phyloP scores from a whole-genome alignment of 1,140 invertebrate species.

The Brachionus sp. region DNA sequence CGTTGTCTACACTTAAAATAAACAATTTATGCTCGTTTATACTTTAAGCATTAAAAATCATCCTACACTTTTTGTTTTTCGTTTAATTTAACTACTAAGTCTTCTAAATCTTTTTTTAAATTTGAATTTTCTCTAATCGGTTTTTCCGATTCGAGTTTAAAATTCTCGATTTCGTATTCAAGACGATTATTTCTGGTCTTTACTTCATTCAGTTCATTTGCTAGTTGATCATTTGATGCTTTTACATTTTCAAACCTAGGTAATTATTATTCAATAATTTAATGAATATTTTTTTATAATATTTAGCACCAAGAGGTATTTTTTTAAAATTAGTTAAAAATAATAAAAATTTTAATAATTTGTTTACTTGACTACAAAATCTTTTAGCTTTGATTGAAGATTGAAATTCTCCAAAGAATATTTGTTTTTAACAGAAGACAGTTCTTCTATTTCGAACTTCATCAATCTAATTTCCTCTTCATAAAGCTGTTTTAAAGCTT shows the following conservation, averaged over 20 bases:
- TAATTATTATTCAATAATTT: not conserved
- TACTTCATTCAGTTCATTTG: slow-evolving; percentile 25
- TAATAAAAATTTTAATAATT: too few relatives aligned
- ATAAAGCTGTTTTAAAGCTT: slow-evolving; percentile 27
- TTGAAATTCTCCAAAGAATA: slow-evolving; percentile 21
- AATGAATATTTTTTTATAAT: too few relatives aligned
- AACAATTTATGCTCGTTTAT: not conserved
- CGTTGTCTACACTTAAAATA: not conserved
- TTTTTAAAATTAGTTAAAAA: too few relatives aligned
- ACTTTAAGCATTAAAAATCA: not conserved
- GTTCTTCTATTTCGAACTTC: slow-evolving; percentile 30
- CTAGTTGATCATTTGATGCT: slow-evolving; percentile 3
- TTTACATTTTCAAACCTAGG: slow-evolving; percentile 32
- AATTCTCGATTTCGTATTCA: slow-evolving; percentile 33
- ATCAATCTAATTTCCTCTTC: slow-evolving; percentile 32
- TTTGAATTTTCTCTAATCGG: slow-evolving; percentile 3
- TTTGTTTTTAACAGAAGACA: slow-evolving; percentile 43
- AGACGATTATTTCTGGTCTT: slow-evolving; percentile 34
- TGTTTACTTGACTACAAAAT: slow-evolving; percentile 3
- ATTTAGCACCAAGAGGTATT: too few relatives aligned
- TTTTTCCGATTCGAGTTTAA: not conserved
- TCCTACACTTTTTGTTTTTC: slow-evolving; percentile 18
- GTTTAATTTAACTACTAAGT: slow-evolving; percentile 8
- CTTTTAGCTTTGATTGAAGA: not conserved
- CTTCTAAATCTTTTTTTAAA: slow-evolving; percentile 33